phyloP scores from a whole-genome alignment of 37 sponge, comb jelly and placozoan species.

The Ianthella basta region DNA sequence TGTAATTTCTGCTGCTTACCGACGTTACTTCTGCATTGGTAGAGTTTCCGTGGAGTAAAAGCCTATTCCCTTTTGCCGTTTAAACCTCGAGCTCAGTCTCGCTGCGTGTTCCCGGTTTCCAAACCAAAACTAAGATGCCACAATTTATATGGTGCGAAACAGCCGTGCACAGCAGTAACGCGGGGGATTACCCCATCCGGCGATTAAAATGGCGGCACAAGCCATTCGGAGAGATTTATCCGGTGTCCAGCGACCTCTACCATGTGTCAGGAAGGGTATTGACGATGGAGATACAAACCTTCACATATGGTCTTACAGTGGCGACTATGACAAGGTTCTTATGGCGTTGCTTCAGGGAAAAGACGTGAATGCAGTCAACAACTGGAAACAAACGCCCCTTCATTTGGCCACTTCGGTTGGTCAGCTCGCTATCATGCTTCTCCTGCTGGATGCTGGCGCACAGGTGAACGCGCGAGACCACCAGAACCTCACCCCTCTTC shows the following conservation, averaged over 20 bases:
- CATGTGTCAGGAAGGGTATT: neutral
- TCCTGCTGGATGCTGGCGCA: slow-evolving; percentile 72
- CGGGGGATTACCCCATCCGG: neutral
- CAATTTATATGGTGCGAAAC: too few species aligned
- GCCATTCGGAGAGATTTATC: neutral
- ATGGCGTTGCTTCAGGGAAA: slow-evolving; percentile 62
- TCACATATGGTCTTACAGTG: slow-evolving; percentile 2
- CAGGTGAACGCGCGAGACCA: slow-evolving; percentile 68
- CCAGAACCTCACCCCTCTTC: slow-evolving; percentile 70
- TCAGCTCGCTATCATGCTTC: slow-evolving; percentile 68
- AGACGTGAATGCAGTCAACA: neutral
- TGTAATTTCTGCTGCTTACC: too few species aligned
- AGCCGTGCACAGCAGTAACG: too few species aligned
- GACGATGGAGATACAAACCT: slow-evolving; percentile 5
- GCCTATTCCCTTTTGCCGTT: too few species aligned
- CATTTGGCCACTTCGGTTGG: slow-evolving; percentile 68
- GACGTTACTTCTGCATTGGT: too few species aligned
- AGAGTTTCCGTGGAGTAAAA: too few species aligned
- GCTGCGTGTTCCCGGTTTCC: too few species aligned
- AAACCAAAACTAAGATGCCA: too few species aligned
- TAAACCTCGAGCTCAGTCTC: too few species aligned
- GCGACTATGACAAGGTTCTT: slow-evolving; percentile 57
- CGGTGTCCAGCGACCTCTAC: neutral
- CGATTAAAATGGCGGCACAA: neutral
- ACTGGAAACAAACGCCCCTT: slow-evolving; percentile 73